Percentiles rank a stretch among this genome's conserved stretches.
phyloP scores from a whole-genome alignment of 2,113 vertebrate species.

The Lophotis ruficrista region DNA sequence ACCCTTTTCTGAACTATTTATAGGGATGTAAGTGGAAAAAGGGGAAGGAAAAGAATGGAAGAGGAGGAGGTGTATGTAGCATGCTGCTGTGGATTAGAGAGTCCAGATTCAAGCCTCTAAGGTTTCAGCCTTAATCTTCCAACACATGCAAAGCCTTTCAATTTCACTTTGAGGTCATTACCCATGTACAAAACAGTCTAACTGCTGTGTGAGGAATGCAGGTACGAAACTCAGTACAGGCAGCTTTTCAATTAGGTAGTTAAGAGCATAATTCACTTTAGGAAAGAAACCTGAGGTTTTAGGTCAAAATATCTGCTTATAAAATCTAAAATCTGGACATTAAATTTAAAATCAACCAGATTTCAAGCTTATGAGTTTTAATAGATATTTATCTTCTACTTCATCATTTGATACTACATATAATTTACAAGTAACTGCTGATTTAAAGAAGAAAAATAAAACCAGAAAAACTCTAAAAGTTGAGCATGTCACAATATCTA shows the following conservation, averaged over 20 bases:
- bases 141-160: slow-evolving; percentile 39
- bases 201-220: neutral
- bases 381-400: neutral
- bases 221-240: neutral
- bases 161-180: slow-evolving; percentile 37
- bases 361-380: neutral
- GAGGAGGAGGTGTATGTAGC: slow-evolving; percentile 5
- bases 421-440: neutral
- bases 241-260: neutral
- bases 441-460: neutral
- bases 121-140: slow-evolving; percentile 53
- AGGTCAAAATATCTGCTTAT: neutral
- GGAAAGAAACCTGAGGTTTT: neutral
- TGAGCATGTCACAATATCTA: neutral
- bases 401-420: neutral
- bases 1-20: neutral
- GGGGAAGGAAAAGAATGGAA: neutral
- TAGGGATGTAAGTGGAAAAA: neutral
- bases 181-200: neutral
- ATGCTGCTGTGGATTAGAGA: slow-evolving; percentile 28
- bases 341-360: neutral
- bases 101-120: slow-evolving; percentile 24
- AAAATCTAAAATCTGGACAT: neutral
- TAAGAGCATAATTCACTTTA: neutral
- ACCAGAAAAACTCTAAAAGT: neutral